Evolutionary conservation across 2,888 invertebrate species (phyloP).

Genomic region (Heterodera filipjevi): DNA sequence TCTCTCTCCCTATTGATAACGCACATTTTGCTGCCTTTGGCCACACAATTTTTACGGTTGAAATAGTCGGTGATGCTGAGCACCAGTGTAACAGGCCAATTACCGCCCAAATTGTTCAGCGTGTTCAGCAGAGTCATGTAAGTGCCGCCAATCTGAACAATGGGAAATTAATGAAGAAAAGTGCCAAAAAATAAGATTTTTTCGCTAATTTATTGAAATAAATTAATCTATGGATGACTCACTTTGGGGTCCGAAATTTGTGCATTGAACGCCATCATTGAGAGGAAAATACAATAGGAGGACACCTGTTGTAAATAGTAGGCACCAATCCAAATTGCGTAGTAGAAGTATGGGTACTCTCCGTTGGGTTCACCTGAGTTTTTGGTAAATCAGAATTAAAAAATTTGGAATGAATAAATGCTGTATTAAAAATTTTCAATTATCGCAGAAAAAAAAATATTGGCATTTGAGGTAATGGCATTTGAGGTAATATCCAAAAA

Average conservation of each 20-base stretch:
- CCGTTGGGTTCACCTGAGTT: slow-evolving; percentile 67
- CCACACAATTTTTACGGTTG: slow-evolving; percentile 62
- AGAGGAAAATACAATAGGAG: slow-evolving; percentile 93
- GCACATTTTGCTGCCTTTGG: slow-evolving; percentile 54
- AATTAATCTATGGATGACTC: neutral
- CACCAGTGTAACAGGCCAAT: slow-evolving; percentile 77
- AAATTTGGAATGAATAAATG: neutral
- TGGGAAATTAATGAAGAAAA: neutral
- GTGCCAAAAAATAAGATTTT: neutral
- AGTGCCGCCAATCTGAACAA: slow-evolving; percentile 79
- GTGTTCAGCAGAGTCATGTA: slow-evolving; percentile 99
- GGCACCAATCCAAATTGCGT: slow-evolving; percentile 76
- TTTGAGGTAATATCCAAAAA: too few relatives aligned
- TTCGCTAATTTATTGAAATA: neutral
- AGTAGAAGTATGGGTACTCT: slow-evolving; percentile 65
- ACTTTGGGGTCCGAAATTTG: slow-evolving; percentile 87
- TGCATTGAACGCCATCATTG: slow-evolving; percentile 96
- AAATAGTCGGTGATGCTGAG: slow-evolving; percentile 60
- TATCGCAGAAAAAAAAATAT: neutral
- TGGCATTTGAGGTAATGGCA: too few relatives aligned
- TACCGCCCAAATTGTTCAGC: slow-evolving; percentile 91
- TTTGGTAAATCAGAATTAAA: neutral
- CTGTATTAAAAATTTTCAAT: neutral
- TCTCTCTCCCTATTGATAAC: too few relatives aligned
- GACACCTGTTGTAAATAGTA: slow-evolving; percentile 86